Conservation (phyloP, 2,797 vertebrate species). For the Acrossocheilus fasciatus region DNA sequence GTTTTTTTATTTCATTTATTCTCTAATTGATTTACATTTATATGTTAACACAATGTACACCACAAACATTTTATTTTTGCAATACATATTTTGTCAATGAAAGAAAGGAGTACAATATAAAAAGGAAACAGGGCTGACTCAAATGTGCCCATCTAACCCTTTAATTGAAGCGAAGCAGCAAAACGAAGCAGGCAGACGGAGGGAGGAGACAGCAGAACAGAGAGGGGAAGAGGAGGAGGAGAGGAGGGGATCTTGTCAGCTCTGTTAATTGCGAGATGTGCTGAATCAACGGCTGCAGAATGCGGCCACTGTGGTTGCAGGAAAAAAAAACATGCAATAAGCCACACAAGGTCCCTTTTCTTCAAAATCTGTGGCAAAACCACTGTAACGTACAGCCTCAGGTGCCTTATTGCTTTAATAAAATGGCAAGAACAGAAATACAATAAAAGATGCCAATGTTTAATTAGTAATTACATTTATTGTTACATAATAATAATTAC, state of each 20-base stretch:
- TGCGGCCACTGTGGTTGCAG: not conserved
- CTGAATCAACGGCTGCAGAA: slow-evolving; percentile 50
- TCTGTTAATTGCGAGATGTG: slow-evolving; percentile 50
- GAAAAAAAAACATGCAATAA: slow-evolving; percentile 23
- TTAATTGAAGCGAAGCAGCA: slow-evolving; percentile 40
- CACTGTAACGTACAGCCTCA: not conserved
- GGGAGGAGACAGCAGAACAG: slow-evolving; percentile 26
- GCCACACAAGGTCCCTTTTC: slow-evolving; percentile 10
- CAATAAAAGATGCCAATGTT: not conserved
- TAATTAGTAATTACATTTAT: not conserved
- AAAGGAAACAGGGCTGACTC: slow-evolving; percentile 23
- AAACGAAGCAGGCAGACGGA: slow-evolving; percentile 47
- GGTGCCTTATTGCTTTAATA: slow-evolving; percentile 8
- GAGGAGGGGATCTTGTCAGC: slow-evolving; percentile 47
- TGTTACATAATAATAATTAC: not conserved
- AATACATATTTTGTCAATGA: not conserved
- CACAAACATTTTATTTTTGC: not conserved
- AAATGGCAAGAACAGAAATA: not conserved
- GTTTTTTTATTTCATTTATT: not conserved
- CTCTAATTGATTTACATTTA: not conserved
- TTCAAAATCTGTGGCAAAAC: slow-evolving; percentile 10
- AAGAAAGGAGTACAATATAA: slow-evolving; percentile 1
- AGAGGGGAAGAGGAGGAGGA: slow-evolving; percentile 42
- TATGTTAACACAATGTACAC: not conserved
- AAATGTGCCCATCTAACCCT: slow-evolving; percentile 49